A percentile compares a stretch with the other conserved stretches of the same genome.
Evolutionary conservation across 2,888 invertebrate species (phyloP).

Genomic region (Netelia fuscicornis): DNA sequence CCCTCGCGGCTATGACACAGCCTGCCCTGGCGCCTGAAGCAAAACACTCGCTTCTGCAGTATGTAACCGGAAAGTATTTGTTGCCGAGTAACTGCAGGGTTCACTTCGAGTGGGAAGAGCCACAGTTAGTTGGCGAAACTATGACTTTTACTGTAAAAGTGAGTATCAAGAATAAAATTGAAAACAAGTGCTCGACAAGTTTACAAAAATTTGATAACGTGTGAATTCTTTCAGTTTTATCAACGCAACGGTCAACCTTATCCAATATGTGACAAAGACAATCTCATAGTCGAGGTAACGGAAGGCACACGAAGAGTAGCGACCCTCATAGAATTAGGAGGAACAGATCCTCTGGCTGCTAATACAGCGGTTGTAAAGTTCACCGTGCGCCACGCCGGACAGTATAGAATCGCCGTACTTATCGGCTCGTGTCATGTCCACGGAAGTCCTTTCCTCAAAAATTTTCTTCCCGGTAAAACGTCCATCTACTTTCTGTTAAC

Average conservation of each 20-base stretch:
- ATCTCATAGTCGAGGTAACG: slow-evolving; percentile 94
- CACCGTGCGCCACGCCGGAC: slow-evolving; percentile 95
- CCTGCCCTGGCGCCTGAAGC: slow-evolving; percentile 96
- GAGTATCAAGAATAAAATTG: slow-evolving; percentile 59
- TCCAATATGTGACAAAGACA: slow-evolving; percentile 97
- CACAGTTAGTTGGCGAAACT: slow-evolving; percentile 95
- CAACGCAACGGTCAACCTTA: slow-evolving; percentile 97
- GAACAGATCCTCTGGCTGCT: slow-evolving; percentile 93
- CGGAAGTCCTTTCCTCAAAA: slow-evolving; percentile 94
- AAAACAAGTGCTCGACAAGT: not conserved
- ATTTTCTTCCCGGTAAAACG: slow-evolving; percentile 91
- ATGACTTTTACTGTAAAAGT: slow-evolving; percentile 94
- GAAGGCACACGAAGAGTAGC: slow-evolving; percentile 94
- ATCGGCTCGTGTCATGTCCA: slow-evolving; percentile 93
- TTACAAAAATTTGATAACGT: not conserved
- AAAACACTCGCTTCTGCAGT: slow-evolving; percentile 94
- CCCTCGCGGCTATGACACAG: slow-evolving; percentile 96
- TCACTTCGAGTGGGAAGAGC: slow-evolving; percentile 96
- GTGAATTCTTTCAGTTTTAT: slow-evolving; percentile 88
- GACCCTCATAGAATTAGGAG: slow-evolving; percentile 94
- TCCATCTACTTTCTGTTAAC: slow-evolving; percentile 5
- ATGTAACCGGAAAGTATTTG: slow-evolving; percentile 96
- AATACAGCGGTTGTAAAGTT: slow-evolving; percentile 96
- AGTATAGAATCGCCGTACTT: slow-evolving; percentile 94
- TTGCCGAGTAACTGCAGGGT: slow-evolving; percentile 94